Evolutionary conservation across 2,797 vertebrate genomes (phyloP), one percentile per base, ranked within the genome.

Genomic region (Gallinago stenura): DNA sequence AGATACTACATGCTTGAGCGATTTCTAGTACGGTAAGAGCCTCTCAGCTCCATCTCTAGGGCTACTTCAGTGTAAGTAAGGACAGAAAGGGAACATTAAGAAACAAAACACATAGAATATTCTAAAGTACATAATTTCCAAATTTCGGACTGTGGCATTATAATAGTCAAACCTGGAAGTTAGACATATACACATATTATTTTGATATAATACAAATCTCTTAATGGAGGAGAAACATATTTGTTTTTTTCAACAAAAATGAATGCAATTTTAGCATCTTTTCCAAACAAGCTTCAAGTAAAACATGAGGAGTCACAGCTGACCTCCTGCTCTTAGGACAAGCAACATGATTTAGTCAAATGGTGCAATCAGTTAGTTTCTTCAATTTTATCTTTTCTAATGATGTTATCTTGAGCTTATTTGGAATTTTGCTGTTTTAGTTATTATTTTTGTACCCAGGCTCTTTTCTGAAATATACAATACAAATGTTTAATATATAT

Each of bases 1-100:
- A 2, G 18, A 51, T 12, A 10, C 45, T 21, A 26, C 12, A 57
- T 0, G 2, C 28, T 26, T 9, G 31, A 48, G 53, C 5, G 5
- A 61, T 16, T 58, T 35, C 70, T 41, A 33, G 31, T 3, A 20
- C 51, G 25, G 18, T 7, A 17, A 70, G 64, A 89, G 64, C 51
- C 45, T 70, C 78, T 18, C 31, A 30, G 39, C 46, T 56, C 41
- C 22, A 7, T 33, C 66, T 33, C 54, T 33, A 50, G 22, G 21
- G 43, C 26, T 72, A 12, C 41, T 45, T 58, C 30, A 61, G 48
- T 11, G 1, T 50, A 68, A n/a, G 25, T 54, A 30, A 41, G 37
- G 43, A 30, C 19, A 77, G 37, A 70, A 65, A 41, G 30, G 12
- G 9, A n/a, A 43, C 5, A 5, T 30, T 33, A 24, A 69, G 45